Evolutionary conservation across 2,113 vertebrate species (phyloP).

Genomic region (Bos indicus): DNA sequence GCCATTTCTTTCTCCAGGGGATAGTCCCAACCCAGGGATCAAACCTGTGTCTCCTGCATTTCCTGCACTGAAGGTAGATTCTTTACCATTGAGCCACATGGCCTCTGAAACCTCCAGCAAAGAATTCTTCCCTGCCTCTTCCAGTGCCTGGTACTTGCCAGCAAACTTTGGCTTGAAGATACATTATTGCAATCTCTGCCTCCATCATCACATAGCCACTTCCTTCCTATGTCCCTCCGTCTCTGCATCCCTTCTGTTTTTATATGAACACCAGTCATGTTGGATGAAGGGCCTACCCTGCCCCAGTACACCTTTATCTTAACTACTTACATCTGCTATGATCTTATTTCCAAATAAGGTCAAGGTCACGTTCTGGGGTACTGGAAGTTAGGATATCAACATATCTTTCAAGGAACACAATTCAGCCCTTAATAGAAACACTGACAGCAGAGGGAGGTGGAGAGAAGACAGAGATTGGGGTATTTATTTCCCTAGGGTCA

Average conservation of each 20-base stretch:
- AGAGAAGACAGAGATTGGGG: not conserved
- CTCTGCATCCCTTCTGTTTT: not conserved
- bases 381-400: not conserved
- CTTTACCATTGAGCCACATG: not conserved
- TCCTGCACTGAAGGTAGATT: not conserved
- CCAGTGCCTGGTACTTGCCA: not conserved
- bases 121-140: not conserved
- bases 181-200: not conserved
- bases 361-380: not conserved
- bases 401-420: not conserved
- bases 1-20: not conserved
- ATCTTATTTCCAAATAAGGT: not conserved
- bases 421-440: not conserved
- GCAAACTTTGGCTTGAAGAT: not conserved
- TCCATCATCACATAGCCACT: not conserved
- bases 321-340: not conserved
- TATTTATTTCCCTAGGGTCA: not conserved
- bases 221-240: not conserved
- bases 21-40: not conserved
- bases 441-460: fast-evolving
- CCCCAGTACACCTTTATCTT: not conserved
- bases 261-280: not conserved
- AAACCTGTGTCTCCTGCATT: not conserved
- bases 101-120: not conserved
- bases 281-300: not conserved